Percentiles rank a stretch among this genome's conserved stretches.
These are phyloP conservation scores for Pantherophis guttatus DNA, from an alignment of 2,113 vertebrate genomes.

Conservation along the genomic window DNA sequence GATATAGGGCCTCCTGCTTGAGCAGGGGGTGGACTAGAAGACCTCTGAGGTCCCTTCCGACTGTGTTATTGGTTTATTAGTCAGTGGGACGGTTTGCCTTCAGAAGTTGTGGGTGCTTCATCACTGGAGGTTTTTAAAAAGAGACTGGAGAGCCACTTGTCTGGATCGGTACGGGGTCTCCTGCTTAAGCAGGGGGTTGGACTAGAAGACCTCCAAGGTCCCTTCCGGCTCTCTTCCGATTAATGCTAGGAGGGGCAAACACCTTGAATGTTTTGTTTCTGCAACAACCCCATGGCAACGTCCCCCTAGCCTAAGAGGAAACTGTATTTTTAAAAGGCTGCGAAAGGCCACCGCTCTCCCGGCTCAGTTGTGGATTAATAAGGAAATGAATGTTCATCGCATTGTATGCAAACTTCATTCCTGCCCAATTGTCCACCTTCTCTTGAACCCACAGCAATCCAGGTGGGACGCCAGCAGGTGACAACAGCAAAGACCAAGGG, in stretches of 20 bases:
- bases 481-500: neutral
- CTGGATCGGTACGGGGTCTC: no score
- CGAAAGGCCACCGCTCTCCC: neutral
- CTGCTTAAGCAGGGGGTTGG: neutral
- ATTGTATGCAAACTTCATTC: neutral
- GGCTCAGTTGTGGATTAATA: neutral
- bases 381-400: neutral
- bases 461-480: no score
- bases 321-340: neutral
- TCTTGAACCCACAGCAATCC: neutral
- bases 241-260: neutral
- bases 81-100: no score
- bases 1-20: no score
- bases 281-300: neutral
- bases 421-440: no score
- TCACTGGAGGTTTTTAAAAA: no score
- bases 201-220: neutral
- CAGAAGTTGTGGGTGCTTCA: no score
- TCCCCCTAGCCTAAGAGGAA: neutral
- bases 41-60: no score
- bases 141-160: no score
- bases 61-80: no score
- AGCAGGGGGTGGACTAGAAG: no score
- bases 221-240: neutral
- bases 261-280: neutral